A percentile compares a stretch with the other conserved stretches of the same genome.
phyloP scores from a whole-genome alignment of 2,113 vertebrate species.

The Myocastor coypus region DNA sequence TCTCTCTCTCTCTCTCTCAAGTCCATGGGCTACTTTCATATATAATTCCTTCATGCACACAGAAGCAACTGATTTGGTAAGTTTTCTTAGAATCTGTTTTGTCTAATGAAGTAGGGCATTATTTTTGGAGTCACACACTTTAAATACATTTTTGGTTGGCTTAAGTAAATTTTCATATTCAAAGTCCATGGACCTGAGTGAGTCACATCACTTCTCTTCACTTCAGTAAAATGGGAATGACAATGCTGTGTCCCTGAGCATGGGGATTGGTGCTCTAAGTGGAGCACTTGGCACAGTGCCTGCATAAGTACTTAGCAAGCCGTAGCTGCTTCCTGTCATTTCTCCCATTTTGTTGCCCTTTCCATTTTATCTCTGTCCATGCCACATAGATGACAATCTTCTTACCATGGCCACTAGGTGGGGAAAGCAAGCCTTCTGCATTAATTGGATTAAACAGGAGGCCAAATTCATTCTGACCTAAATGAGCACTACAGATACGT shows the following conservation, averaged over 20 bases:
- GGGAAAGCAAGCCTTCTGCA: slow-evolving; percentile 86
- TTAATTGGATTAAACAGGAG: slow-evolving; percentile 70
- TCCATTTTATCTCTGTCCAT: neutral
- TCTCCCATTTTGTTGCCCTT: fast-evolving
- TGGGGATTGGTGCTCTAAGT: fast-evolving
- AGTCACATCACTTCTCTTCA: neutral
- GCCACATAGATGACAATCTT: neutral
- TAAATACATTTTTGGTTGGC: neutral
- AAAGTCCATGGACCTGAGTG: neutral
- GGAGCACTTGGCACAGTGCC: neutral
- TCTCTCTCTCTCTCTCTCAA: neutral
- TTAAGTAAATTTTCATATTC: neutral
- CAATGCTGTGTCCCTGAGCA: neutral
- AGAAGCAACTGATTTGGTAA: neutral
- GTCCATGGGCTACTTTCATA: neutral
- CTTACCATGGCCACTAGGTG: slow-evolving; percentile 85
- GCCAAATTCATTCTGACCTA: slow-evolving; percentile 72
- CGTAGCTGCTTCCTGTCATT: too few relatives aligned
- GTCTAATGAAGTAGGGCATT: neutral
- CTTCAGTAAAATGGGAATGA: neutral
- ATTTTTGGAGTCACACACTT: neutral
- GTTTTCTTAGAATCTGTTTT: neutral
- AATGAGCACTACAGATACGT: slow-evolving; percentile 57
- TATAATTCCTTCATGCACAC: neutral
- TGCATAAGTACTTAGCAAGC: neutral